Percentiles rank a stretch among this genome's conserved stretches.
phyloP scores from a whole-genome alignment of 2,888 invertebrate genomes.

The Linyphia triangularis region DNA sequence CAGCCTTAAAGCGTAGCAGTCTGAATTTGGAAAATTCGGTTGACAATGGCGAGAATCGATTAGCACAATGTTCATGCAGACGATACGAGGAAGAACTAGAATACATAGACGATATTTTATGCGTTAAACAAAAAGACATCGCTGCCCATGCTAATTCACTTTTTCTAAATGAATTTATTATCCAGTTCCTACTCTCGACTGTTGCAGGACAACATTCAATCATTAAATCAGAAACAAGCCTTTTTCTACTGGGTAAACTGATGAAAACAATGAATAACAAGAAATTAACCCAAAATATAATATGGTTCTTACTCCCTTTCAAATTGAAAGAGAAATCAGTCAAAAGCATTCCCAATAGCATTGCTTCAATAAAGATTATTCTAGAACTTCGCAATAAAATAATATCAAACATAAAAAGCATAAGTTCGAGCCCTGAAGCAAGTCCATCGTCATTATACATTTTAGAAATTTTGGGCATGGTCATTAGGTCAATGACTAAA shows the following conservation, averaged over 20 bases:
- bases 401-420: not conserved
- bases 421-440: not conserved
- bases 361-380: not conserved
- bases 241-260: conserved; percentile 9
- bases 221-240: not conserved
- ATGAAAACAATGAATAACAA: not conserved
- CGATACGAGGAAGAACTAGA: conserved; percentile 32
- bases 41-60: not conserved
- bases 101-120: conserved; percentile 43
- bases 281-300: conserved; percentile 17
- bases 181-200: not conserved
- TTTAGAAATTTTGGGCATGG: not conserved
- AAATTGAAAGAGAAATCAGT: not conserved
- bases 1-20: not conserved
- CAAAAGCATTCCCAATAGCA: not conserved
- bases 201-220: not conserved
- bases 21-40: not conserved
- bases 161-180: conserved; percentile 16
- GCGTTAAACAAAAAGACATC: not conserved
- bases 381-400: conserved; percentile 2
- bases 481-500: not conserved
- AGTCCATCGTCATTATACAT: not conserved
- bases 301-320: not conserved
- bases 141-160: not conserved
- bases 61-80: not conserved